Evolutionary conservation across 2,113 vertebrate species (phyloP).

Genomic region (Ciconia stormi): DNA sequence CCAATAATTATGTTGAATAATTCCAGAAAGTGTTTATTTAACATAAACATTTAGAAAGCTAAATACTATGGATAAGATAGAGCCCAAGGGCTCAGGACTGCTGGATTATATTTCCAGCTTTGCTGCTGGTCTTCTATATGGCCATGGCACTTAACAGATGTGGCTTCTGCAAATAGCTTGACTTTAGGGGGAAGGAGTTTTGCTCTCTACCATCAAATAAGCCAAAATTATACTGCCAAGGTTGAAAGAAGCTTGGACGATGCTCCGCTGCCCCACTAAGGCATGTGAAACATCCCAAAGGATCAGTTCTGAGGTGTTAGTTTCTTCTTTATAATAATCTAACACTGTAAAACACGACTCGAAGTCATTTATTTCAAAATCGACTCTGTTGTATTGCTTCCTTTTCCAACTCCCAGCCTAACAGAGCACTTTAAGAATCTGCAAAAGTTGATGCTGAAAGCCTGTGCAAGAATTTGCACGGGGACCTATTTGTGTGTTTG

Average conservation of each 20-base stretch:
- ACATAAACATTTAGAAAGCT: background rate
- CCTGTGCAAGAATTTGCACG: background rate
- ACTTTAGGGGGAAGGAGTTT: background rate
- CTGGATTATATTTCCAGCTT: background rate
- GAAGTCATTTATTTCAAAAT: background rate
- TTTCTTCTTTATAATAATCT: background rate
- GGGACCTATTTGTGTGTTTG: background rate
- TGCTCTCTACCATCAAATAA: background rate
- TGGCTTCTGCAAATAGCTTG: background rate
- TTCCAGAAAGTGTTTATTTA: slow-evolving; percentile 15
- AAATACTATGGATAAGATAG: background rate
- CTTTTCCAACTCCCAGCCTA: background rate
- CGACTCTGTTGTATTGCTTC: rapidly evolving
- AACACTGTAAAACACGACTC: background rate
- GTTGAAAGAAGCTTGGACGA: background rate
- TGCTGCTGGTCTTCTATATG: background rate
- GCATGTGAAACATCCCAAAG: background rate
- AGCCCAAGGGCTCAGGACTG: background rate
- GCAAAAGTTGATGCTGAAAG: background rate
- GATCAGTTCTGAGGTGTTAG: background rate
- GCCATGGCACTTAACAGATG: background rate
- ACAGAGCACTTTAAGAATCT: background rate
- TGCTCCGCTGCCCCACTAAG: background rate
- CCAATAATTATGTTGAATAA: background rate
- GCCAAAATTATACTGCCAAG: background rate